Base-by-base conservation (phyloP, 2,113 vertebrate genomes). In the Vireo altiloquus region DNA sequence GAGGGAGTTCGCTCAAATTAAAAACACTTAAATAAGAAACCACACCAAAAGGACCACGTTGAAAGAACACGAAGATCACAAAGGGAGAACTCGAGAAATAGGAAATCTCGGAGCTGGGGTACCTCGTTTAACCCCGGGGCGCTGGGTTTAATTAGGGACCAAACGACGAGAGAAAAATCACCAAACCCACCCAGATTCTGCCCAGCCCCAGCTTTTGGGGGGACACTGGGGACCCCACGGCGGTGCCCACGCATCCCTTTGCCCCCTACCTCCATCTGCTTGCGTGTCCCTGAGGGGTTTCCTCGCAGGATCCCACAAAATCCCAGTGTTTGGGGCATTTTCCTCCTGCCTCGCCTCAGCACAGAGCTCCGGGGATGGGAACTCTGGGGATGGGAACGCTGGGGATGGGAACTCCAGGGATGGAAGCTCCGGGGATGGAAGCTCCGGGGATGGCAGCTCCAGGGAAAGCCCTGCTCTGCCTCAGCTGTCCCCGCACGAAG, bases 21-120 rank as follows among this genome's bases (percentile, higher is more conserved):
- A 95, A 93, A 93, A 60, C 94, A 79, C 88, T 96, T 95, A 44
- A 79, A 42, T 2, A 5, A 79, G 82, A 95, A 96, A 96, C 95
- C 95, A 82, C 92, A 95, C 69, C 14, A 95, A 95, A 95, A 64
- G 82, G 61, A 6, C 10, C 7, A 3, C 21, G 87, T 33, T 79
- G 90, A 89, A 95, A 89, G 42, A 87, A 84, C 33, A 6, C 2
- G 0, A 7, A 74, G 84, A 87, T 91, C 87, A 66, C 74, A 89
- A 87, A 92, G 81, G 47, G 59, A 35, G 74, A 40, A 7, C 52
- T 54, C 8, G 7, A 91, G 92, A 71, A 95, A 82, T 68, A 87
- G 92, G 94, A 95, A 96, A 96, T 84, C 90, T 87, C 8, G 0
- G 93, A 68, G 84, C 54, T 21, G 42, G 71, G 84, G 81, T 7